phyloP scores from a whole-genome alignment of 2,113 vertebrate species.

The Xenopus tropicalis region UCB_Xtro_10.0 CM004452.2:3936001-3936500 shows the following conservation, averaged over 20 bases:
- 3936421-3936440: constrained; percentile 25
- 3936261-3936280: constrained; percentile 23
- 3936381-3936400: constrained; percentile 29
- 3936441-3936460: constrained; percentile 21
- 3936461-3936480: constrained; percentile 34
- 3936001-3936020: no score
- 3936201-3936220: constrained; percentile 7
- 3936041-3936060: no score
- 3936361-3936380: constrained; percentile 44
- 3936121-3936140: no score
- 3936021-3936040: no score
- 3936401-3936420: constrained; percentile 37
- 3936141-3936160: no score
- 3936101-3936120: no score
- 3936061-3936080: no score
- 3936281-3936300: constrained; percentile 24
- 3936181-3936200: not conserved
- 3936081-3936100: no score
- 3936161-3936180: no score
- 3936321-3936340: constrained; percentile 38
- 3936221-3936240: constrained; percentile 31
- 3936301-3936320: constrained; percentile 33
- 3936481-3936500: not conserved
- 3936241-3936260: constrained; percentile 12
- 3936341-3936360: constrained; percentile 36